Base-by-base conservation (phyloP, 2,888 invertebrate species). In the Anthoptus insignis region DNA sequence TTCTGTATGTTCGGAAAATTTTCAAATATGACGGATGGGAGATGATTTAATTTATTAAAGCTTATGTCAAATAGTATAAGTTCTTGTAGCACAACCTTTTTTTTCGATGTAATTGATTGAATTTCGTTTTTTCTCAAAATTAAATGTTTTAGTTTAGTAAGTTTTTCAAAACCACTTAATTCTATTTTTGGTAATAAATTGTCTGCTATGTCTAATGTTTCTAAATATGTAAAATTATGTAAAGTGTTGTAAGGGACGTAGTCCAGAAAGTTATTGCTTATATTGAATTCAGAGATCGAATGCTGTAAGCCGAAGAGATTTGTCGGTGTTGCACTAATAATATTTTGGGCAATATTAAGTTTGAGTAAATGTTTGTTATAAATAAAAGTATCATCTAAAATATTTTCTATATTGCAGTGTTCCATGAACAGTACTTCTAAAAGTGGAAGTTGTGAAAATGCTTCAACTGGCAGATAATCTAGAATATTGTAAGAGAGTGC, bases 401-500 rank as follows among this genome's bases (percentile, higher is more conserved):
- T 93, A 66, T 94, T 91, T 52, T 94, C 92, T 68, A 98, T 94
- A 66, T 95, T 95, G 72, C 97, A 96, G 76, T 96, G 94, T 75
- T 96, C 96, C 78, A 97, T 94, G 58, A 94, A 92, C 68, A 98
- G 92, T 42, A 95, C 94, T 83, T 97, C 97, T 74, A 98, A 90
- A 2, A 97, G 96, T 8, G 97, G 97, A 67, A 98, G 88, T 53
- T 96, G 96, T 73, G 95, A 95, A 73, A 98, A 94, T 24, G 97
- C 96, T 64, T 95, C 94, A 3, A 94, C 92, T 69, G 95, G 95
- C 67, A 97, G 94, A 77, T 94, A 95, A 73, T 96, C 96, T 69
- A 98, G 95, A 81, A 97, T 97, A 83, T 98, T 98, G 74, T 95
- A 94, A 3, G 97, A 97, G 49, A 97, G 88, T 73, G 95, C 95